A percentile compares a stretch with the other conserved stretches of the same genome.
These are phyloP conservation scores for Xiphophorus birchmanni DNA, from an alignment of 2,797 vertebrate genomes.

Conservation along the genomic window DNA sequence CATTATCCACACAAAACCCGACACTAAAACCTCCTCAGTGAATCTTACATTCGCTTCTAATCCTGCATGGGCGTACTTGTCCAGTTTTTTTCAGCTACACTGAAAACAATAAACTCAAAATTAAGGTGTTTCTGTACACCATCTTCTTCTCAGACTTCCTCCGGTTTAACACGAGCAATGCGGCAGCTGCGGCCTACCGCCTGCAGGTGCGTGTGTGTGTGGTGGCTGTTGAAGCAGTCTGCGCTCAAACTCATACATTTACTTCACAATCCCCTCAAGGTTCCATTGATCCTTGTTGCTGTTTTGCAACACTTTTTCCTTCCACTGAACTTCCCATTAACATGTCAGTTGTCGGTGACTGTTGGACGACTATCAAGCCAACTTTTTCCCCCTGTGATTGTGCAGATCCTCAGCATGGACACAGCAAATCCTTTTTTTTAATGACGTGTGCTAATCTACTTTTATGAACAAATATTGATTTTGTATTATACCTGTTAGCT, in stretches of 20 bases:
- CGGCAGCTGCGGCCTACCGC: no score
- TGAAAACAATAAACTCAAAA: no score
- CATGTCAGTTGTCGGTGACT: not conserved
- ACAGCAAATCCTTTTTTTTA: not conserved
- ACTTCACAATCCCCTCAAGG: not conserved
- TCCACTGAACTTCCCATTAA: not conserved
- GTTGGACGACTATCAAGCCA: not conserved
- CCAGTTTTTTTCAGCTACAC: not conserved
- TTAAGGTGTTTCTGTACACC: not conserved
- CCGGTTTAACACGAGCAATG: not conserved
- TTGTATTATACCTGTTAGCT: not conserved
- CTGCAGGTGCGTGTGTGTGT: not conserved
- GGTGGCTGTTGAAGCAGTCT: not conserved
- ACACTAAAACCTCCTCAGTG: slow-evolving; percentile 11
- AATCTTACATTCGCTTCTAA: slow-evolving; percentile 2
- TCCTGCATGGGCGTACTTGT: not conserved
- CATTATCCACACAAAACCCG: slow-evolving; percentile 33
- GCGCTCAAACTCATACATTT: not conserved
- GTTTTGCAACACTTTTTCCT: not conserved
- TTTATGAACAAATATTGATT: not conserved
- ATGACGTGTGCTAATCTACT: no score
- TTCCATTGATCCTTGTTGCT: not conserved
- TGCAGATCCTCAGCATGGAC: not conserved
- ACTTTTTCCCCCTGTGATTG: not conserved
- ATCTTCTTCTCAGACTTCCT: not conserved